Conservation (phyloP, 2,797 vertebrate species). For the Pipistrellus pipistrellus region DNA sequence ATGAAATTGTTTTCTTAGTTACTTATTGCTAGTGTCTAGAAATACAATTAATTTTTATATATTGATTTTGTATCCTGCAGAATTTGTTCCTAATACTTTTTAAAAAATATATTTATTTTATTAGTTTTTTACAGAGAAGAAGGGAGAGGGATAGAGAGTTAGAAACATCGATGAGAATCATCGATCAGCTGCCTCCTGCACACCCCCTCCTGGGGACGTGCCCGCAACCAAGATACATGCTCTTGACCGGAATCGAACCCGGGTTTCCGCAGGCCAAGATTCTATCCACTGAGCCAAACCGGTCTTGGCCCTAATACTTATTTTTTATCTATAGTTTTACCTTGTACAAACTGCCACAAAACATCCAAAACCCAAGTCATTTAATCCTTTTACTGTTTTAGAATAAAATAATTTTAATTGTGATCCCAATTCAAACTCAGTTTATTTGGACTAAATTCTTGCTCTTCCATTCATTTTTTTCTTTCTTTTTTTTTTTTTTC, state of each 20-base stretch:
- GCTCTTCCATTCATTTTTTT: neutral
- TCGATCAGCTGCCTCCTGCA: too few species aligned
- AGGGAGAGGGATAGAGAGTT: too few species aligned
- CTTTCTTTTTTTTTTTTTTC: too few species aligned
- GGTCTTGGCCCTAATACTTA: neutral
- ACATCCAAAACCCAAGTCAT: neutral
- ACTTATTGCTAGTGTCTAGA: neutral
- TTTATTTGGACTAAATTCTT: conserved; percentile 13
- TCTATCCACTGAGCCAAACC: too few species aligned
- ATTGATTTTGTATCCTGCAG: neutral
- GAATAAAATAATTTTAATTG: neutral
- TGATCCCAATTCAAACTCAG: neutral
- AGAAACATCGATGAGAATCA: too few species aligned
- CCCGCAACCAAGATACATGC: too few species aligned
- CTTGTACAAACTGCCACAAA: neutral
- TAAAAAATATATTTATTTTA: neutral
- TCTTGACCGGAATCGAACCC: too few species aligned
- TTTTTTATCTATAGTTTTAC: conserved; percentile 8
- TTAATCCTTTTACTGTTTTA: conserved; percentile 38
- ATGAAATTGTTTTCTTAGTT: neutral
- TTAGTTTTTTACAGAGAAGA: too few species aligned
- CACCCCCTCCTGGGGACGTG: too few species aligned
- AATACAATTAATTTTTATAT: neutral
- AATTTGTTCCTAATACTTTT: neutral
- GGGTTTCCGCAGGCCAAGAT: too few species aligned